Conservation (phyloP, 1,140 invertebrate genomes). For the Olivierus martensii region DNA sequence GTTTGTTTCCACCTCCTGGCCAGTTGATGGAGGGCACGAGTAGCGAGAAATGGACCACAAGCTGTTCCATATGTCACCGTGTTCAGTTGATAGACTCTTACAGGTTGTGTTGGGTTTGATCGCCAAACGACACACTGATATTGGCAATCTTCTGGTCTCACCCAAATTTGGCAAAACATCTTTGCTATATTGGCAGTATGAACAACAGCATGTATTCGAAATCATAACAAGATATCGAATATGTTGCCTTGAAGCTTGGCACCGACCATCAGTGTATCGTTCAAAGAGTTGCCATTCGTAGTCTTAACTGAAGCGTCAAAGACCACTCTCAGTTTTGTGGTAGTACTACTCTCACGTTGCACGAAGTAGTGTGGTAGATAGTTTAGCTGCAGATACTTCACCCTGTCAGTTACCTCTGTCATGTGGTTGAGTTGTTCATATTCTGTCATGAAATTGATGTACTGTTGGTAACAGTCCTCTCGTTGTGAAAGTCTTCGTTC, state of each 20-base stretch:
- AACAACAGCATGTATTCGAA: slow-evolving; percentile 19
- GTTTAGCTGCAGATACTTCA: too few relatives aligned
- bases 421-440: too few relatives aligned
- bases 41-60: slow-evolving; percentile 24
- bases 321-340: slow-evolving; percentile 6
- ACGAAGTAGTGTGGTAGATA: slow-evolving; percentile 35
- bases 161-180: slow-evolving; percentile 13
- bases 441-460: too few relatives aligned
- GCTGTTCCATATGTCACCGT: slow-evolving; percentile 15
- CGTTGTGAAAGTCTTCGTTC: too few relatives aligned
- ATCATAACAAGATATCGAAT: slow-evolving; percentile 19
- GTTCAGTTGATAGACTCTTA: slow-evolving; percentile 1
- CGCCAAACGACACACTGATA: slow-evolving; percentile 11
- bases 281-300: slow-evolving; percentile 5
- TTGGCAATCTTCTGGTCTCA: slow-evolving; percentile 14
- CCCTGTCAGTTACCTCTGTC: too few relatives aligned
- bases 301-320: slow-evolving; percentile 4
- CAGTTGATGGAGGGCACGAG: slow-evolving; percentile 22
- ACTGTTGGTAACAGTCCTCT: too few relatives aligned
- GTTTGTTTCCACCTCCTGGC: slow-evolving; percentile 18
- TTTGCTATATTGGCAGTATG: slow-evolving; percentile 28
- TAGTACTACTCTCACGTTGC: not conserved
- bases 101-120: not conserved
- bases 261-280: slow-evolving; percentile 5
- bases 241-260: slow-evolving; percentile 15